phyloP scores from a whole-genome alignment of 2,888 invertebrate genomes.

The Drosophila eohydei region DNA sequence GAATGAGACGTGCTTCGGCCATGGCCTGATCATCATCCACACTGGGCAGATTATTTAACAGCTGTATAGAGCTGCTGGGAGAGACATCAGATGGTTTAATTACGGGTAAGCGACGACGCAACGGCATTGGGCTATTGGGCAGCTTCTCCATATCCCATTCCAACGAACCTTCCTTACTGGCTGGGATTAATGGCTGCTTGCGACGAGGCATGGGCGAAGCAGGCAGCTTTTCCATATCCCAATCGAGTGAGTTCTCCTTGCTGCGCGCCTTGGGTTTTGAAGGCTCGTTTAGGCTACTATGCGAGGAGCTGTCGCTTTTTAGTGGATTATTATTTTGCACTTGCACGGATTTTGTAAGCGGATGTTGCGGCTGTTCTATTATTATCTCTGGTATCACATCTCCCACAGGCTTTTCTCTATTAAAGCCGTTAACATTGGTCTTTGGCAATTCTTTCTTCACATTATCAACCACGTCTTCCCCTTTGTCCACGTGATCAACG shows the following conservation, averaged over 20 bases:
- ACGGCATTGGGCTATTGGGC: constrained; percentile 79
- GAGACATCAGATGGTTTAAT: constrained; percentile 50
- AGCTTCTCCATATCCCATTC: constrained; percentile 82
- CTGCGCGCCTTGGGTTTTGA: constrained; percentile 50
- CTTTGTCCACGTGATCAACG: not conserved
- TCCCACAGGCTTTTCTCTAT: not conserved
- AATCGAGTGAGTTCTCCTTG: constrained; percentile 70
- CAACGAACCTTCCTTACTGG: constrained; percentile 64
- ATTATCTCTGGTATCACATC: constrained; percentile 10
- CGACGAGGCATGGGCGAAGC: constrained; percentile 79
- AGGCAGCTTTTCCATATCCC: constrained; percentile 74
- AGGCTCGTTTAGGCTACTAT: constrained; percentile 52
- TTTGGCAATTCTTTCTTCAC: not conserved
- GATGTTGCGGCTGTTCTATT: constrained; percentile 3
- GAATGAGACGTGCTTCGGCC: constrained; percentile 73
- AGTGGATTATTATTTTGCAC: constrained; percentile 29
- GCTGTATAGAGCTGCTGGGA: constrained; percentile 64
- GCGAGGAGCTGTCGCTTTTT: constrained; percentile 58
- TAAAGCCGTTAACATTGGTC: constrained; percentile 12
- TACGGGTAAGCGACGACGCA: constrained; percentile 48
- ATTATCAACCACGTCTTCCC: constrained; percentile 8
- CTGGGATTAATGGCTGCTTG: constrained; percentile 25
- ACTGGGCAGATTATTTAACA: constrained; percentile 69
- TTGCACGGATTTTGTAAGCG: constrained; percentile 2
- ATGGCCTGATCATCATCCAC: constrained; percentile 50